phyloP scores from a whole-genome alignment of 2,888 invertebrate genomes.

The Tortricodes alternella region DNA sequence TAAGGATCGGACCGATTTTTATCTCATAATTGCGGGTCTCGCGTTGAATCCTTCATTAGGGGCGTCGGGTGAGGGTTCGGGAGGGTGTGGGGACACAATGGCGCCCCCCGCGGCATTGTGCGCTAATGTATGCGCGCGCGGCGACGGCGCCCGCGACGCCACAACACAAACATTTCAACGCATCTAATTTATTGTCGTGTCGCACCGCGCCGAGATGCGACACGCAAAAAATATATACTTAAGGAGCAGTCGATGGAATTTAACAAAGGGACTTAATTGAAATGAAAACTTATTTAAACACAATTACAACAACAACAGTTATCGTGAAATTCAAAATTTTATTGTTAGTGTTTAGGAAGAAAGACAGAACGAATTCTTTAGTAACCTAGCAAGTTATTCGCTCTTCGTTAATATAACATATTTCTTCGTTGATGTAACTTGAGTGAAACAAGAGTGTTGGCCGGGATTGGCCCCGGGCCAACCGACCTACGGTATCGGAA shows the following conservation, averaged over 20 bases:
- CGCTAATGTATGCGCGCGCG: conserved; percentile 74
- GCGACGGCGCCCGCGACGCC: conserved; percentile 63
- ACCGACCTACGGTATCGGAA: too few species aligned
- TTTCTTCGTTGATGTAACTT: too few species aligned
- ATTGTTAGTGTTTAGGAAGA: too few species aligned
- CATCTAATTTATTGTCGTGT: conserved; percentile 77
- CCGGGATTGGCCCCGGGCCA: too few species aligned
- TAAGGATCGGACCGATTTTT: conserved; percentile 57
- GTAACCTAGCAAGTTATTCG: too few species aligned
- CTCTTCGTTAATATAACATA: too few species aligned
- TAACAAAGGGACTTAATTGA: too few species aligned
- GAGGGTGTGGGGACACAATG: conserved; percentile 38
- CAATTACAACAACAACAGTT: too few species aligned
- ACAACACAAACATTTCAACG: conserved; percentile 81
- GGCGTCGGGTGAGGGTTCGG: conserved; percentile 44
- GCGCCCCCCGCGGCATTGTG: conserved; percentile 42
- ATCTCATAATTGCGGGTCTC: conserved; percentile 74
- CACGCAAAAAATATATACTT: conserved; percentile 72
- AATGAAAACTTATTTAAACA: too few species aligned
- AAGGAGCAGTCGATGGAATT: conserved; percentile 55
- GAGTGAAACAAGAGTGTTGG: too few species aligned
- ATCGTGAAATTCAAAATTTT: too few species aligned
- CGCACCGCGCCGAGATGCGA: conserved; percentile 49
- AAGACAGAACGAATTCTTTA: too few species aligned
- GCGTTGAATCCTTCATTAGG: conserved; percentile 71